These are phyloP conservation scores for Trochalopteron elliotii DNA, from an alignment of 2,113 vertebrate genomes.

Conservation along the genomic window DNA sequence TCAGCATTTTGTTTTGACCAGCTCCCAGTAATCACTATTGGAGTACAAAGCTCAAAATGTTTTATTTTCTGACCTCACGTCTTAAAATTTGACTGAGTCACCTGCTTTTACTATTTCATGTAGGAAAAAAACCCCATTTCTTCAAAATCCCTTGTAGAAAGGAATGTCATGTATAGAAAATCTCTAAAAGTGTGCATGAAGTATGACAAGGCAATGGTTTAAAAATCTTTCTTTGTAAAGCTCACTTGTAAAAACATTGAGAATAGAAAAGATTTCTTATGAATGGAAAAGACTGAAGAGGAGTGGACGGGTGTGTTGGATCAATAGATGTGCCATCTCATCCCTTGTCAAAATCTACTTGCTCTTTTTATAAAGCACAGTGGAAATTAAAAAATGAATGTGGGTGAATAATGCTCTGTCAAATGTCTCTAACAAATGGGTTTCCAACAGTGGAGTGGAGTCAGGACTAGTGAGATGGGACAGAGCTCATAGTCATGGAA, in stretches of 20 bases:
- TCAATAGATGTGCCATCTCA: neutral
- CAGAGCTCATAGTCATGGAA: neutral
- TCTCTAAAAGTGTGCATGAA: neutral
- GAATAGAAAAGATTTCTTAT: neutral
- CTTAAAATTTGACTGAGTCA: neutral
- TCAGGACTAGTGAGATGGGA: neutral
- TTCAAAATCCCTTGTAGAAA: neutral
- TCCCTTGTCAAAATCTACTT: neutral
- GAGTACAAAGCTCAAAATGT: neutral
- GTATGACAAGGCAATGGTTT: neutral
- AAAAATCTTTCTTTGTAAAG: neutral
- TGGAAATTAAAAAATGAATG: neutral
- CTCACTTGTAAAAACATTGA: neutral
- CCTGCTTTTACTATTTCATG: neutral
- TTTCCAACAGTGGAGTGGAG: neutral
- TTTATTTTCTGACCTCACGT: neutral
- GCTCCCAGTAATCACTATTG: neutral
- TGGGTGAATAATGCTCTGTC: neutral
- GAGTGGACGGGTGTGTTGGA: neutral
- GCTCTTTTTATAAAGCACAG: neutral
- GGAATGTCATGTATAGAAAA: neutral
- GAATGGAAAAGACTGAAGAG: neutral
- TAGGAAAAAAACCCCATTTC: neutral
- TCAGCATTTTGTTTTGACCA: neutral
- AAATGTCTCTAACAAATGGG: neutral